phyloP scores from a whole-genome alignment of 2,113 vertebrate genomes.

The Hippocampus barbouri region DNA sequence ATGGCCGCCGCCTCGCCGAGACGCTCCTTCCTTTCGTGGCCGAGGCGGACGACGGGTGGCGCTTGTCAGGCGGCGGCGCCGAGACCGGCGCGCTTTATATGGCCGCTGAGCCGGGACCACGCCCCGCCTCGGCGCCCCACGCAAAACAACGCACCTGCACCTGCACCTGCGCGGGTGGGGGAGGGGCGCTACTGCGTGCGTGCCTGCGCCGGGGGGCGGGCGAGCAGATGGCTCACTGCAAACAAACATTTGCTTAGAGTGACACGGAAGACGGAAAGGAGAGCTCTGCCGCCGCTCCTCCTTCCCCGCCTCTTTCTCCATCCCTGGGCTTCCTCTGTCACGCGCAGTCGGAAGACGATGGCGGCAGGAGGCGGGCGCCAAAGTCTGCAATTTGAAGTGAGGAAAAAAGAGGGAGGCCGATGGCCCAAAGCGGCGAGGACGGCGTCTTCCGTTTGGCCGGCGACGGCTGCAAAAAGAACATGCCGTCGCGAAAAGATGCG shows the following conservation, averaged over 20 bases:
- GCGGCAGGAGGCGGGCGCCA: no score
- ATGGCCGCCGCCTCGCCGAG: constrained; percentile 35
- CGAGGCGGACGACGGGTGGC: background rate
- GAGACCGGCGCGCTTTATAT: constrained; percentile 68
- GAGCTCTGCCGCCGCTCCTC: background rate
- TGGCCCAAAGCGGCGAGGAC: no score
- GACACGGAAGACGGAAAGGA: background rate
- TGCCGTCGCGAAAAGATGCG: no score
- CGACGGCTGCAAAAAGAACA: no score
- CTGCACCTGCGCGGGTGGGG: constrained; percentile 36
- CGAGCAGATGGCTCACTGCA: background rate
- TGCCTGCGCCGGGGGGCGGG: background rate
- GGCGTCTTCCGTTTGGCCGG: no score
- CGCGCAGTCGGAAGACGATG: no score
- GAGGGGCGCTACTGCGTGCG: constrained; percentile 15
- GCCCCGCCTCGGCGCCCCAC: constrained; percentile 17
- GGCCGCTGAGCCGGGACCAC: constrained; percentile 54
- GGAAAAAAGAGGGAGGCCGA: no score
- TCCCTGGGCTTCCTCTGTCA: no score
- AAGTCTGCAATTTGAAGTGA: no score
- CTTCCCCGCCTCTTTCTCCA: background rate
- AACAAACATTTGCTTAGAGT: background rate
- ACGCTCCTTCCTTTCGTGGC: background rate
- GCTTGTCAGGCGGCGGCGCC: constrained; percentile 42
- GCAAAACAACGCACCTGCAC: constrained; percentile 14